Conservation (phyloP, 1,140 invertebrate genomes). For the Tribolium castaneum region DNA sequence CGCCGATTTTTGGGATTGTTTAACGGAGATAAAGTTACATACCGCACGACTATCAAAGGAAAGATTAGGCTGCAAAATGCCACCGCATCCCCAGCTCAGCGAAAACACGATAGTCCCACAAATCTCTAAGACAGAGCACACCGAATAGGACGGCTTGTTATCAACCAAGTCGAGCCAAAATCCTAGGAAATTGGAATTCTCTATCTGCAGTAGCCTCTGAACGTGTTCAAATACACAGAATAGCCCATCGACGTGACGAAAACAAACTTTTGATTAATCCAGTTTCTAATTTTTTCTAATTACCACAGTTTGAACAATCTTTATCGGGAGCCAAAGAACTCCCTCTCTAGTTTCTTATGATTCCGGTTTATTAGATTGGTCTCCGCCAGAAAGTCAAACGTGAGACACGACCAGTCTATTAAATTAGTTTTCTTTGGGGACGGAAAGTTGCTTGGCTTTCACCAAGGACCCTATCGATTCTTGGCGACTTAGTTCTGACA, state of each 20-base stretch:
- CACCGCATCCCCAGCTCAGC: constrained; percentile 15
- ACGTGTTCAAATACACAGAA: constrained; percentile 32
- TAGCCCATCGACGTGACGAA: neutral
- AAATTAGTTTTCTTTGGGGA: constrained; percentile 40
- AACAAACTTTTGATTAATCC: constrained; percentile 16
- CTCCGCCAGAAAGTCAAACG: constrained; percentile 9
- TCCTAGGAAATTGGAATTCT: constrained; percentile 54
- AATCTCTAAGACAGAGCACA: constrained; percentile 39
- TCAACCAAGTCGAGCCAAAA: constrained; percentile 51
- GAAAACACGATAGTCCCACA: constrained; percentile 39
- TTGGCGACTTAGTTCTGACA: constrained; percentile 53
- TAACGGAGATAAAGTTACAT: constrained; percentile 20
- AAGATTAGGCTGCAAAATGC: constrained; percentile 33
- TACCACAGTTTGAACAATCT: neutral
- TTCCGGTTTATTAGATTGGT: constrained; percentile 26
- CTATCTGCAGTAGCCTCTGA: constrained; percentile 18
- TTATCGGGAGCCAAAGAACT: neutral
- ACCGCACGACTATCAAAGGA: constrained; percentile 35
- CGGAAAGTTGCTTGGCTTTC: constrained; percentile 38
- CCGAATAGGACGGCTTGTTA: constrained; percentile 48
- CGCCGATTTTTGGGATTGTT: constrained; percentile 1
- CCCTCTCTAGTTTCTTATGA: neutral
- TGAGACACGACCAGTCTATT: constrained; percentile 31
- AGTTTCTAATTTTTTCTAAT: neutral
- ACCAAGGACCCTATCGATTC: constrained; percentile 39